These are phyloP conservation scores for Opisthocomus hoazin DNA, from an alignment of 2,113 vertebrate species.

Conservation along the genomic window DNA sequence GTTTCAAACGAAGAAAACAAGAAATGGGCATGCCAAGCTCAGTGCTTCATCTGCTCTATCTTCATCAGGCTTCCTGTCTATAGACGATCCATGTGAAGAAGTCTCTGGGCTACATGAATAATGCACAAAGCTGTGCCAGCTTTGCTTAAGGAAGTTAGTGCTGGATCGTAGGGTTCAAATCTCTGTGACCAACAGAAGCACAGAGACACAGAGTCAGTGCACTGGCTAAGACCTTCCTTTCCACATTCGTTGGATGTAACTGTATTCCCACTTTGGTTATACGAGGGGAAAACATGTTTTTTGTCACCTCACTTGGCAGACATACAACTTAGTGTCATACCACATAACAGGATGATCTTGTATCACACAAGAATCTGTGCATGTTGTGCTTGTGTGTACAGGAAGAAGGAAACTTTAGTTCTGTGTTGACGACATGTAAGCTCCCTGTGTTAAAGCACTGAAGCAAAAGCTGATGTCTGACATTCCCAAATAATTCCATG, in stretches of 20 bases:
- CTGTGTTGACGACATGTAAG: background rate
- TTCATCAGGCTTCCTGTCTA: background rate
- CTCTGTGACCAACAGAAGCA: background rate
- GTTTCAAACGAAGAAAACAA: background rate
- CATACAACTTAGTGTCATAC: background rate
- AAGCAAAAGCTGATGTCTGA: background rate
- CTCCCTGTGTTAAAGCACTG: background rate
- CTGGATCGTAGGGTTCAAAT: background rate
- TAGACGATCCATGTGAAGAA: background rate
- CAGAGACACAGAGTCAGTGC: background rate
- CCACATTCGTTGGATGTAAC: background rate
- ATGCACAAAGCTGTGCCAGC: background rate
- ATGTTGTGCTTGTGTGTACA: rapidly evolving
- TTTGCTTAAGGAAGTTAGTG: background rate
- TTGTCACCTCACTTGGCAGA: background rate
- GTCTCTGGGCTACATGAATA: background rate
- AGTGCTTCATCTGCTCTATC: background rate
- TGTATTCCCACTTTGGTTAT: background rate
- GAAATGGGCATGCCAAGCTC: background rate
- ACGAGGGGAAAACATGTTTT: background rate
- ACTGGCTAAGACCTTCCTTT: background rate
- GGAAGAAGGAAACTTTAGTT: background rate
- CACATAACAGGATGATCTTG: rapidly evolving
- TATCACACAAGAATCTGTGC: background rate
- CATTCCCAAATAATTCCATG: background rate